Evolutionary conservation across 1,140 invertebrate genomes (phyloP).

Genomic region (Andrena cerasifolii): DNA sequence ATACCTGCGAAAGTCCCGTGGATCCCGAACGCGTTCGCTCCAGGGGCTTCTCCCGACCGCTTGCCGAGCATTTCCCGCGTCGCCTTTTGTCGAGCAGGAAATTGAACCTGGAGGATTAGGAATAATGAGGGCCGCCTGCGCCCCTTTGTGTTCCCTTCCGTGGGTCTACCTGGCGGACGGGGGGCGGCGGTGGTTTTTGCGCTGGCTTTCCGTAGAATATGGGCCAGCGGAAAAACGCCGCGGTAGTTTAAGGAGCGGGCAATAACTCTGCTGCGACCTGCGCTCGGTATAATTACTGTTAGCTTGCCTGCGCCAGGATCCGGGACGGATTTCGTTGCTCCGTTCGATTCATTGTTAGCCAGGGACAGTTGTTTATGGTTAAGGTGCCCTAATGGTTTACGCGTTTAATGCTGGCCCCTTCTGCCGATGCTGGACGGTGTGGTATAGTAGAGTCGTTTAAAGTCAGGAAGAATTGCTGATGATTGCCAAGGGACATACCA

Average conservation of each 20-base stretch:
- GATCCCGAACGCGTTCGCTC: background rate
- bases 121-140: background rate
- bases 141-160: background rate
- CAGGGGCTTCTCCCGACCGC: no score
- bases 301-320: background rate
- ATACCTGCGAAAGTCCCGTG: background rate
- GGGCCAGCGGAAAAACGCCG: background rate
- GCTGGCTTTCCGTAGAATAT: background rate
- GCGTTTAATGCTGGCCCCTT: background rate
- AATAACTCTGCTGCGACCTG: background rate
- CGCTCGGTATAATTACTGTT: conserved; percentile 21
- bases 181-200: background rate
- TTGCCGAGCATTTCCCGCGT: background rate
- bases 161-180: background rate
- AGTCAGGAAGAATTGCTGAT: no score
- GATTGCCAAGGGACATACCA: no score
- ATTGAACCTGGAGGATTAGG: conserved; percentile 3
- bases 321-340: background rate
- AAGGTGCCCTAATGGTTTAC: background rate
- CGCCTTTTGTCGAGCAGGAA: background rate
- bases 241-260: background rate
- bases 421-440: no score
- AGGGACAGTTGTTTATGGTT: background rate
- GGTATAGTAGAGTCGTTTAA: no score
- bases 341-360: background rate